A percentile compares a stretch with the other conserved stretches of the same genome.
Conservation (phyloP, 2,797 vertebrate species). For the Megalops cyprinoides region DNA sequence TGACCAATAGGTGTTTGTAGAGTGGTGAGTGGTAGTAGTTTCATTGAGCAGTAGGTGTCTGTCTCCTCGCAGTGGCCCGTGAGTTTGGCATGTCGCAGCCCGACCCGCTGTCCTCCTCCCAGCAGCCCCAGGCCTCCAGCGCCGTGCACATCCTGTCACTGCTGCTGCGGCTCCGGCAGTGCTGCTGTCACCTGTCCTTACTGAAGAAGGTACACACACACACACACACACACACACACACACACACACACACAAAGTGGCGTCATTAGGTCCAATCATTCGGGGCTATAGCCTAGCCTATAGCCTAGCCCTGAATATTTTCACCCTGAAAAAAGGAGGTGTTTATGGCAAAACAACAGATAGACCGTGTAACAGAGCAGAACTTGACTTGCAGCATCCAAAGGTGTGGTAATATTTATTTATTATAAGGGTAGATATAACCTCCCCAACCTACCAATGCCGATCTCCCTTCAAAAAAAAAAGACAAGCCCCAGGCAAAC, state of each 20-base stretch:
- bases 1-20: background rate
- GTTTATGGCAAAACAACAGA: too few species aligned
- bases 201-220: conserved; percentile 81
- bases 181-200: conserved; percentile 92
- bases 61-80: conserved; percentile 70
- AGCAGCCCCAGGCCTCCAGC: conserved; percentile 67
- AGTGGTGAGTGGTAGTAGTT: background rate
- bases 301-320: too few species aligned
- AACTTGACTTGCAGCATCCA: too few species aligned
- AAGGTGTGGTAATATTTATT: too few species aligned
- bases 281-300: too few species aligned
- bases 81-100: conserved; percentile 77
- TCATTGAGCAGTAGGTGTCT: background rate
- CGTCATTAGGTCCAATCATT: too few species aligned
- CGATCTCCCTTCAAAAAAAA: too few species aligned
- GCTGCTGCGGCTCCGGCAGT: conserved; percentile 90
- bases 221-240: background rate
- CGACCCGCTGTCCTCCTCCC: conserved; percentile 34
- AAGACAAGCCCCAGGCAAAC: too few species aligned
- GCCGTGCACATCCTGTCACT: conserved; percentile 88
- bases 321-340: too few species aligned
- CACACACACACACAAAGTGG: background rate
- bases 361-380: too few species aligned
- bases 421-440: too few species aligned
- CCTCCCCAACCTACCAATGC: too few species aligned